Base-by-base conservation (phyloP, 2,888 invertebrate species). In the Chrysolina oricalcia region DNA sequence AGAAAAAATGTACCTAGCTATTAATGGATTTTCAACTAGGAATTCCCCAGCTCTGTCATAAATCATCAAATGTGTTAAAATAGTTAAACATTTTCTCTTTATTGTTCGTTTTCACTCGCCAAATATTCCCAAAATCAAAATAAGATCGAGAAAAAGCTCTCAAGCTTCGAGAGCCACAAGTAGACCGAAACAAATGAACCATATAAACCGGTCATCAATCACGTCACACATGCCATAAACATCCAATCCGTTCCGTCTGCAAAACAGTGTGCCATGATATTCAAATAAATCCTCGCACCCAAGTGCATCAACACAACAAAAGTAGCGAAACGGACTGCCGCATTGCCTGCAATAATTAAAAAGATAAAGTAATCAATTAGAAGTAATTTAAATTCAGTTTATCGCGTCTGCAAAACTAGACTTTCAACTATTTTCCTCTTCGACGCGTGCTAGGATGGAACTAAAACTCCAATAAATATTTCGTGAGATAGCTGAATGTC, bases 301-400 rank as follows among this genome's bases (percentile, higher is more conserved):
- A 79, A 82, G 81, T 79, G 82, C 81, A 81, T 71, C 70, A 79
- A 80, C 80, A 75, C 75, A 79, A 75, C 80, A 77, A 80, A n/a
- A n/a, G n/a, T n/a, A n/a, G n/a, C n/a, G n/a, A n/a, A 77, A 80
- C 79, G 82, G 77, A 81, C 80, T 81, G 81, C 81, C 80, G 83
- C 83, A 83, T 80, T 82, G 81, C 80, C 81, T 77, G 78, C 81
- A 85, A 85, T 84, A 84, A 85, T 85, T 85, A 84, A 84, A 82
- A 79, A 81, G 85, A 85, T 85, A 84, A 84, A 83, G 79, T 84
- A 85, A 85, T 85, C 85, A 85, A 85, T 85, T 85, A 84, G 78
- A 81, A 79, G 81, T 81, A 82, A 83, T 85, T 84, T 84, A 83
- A 83, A 85, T 85, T 82, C 84, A 81, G 81, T 79, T 83, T 84